Evolutionary conservation across 2,888 invertebrate species (phyloP), one percentile per base, ranked within the genome.

Genomic region (Platypus cylindrus): DNA sequence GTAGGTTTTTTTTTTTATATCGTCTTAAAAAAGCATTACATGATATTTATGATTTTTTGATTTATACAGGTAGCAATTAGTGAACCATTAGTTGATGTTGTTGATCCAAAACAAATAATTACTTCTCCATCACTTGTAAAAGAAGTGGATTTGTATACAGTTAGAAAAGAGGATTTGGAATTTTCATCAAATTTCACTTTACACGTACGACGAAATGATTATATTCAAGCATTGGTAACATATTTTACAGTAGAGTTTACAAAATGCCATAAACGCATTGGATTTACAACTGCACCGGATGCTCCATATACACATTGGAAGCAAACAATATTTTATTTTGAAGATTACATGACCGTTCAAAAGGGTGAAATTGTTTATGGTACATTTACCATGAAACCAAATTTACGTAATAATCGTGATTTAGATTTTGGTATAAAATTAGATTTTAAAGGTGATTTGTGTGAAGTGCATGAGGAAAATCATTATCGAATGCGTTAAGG

Each of bases 221-320:
- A 95, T 63, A 78, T 95, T 40, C 95, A 98, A 59, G 98, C 98
- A 1, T 68, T 99, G 51, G 97, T 99, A 47, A 94, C 97, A 14
- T 99, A 90, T 68, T 99, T 99, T 68, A 97, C 90, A 56, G 93
- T 99, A 49, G 97, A 99, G 66, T 99, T 99, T 69, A 91, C 94
- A 23, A 94, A 95, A 70, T 98, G 94, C 51, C 98, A 99, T 71
- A 98, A 95, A 67, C 75, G 91, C 36, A 86, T 91, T 45, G 95
- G 97, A 14, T 98, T 98, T 66, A 95, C 94, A 54, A 98, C 98
- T 37, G 91, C 91, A 1, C 98, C 98, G 0, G 97, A 97, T 59
- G 84, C 90, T 1, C 86, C 87, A 17, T 97, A 98, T 65, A 99
- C 98, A 14, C 98, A 99, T 63, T 99, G 98, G 98, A 99, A 99